Evolutionary conservation across 53 echinoderm and acorn worm genomes (phyloP), one percentile per base, ranked within the genome.

Genomic region (Pentamera pediparva): DNA sequence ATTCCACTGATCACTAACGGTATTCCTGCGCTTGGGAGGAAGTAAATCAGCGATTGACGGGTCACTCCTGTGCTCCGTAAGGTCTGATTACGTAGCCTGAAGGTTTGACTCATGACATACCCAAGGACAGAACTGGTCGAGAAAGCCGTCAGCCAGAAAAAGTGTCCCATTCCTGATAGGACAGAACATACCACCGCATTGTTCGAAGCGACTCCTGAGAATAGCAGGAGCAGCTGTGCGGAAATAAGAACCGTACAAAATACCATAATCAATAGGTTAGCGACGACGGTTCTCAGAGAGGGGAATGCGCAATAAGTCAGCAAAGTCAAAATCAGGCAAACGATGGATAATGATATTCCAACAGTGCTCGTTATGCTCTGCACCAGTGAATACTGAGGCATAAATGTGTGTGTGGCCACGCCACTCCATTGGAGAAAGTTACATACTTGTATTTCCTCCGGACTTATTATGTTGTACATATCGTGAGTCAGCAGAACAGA

Each of bases 61-160:
- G 67, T 43, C 17, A 45, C 26, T 43, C 28, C 15, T 10, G 13
- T 67, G 2, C 67, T 32, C 28, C 67, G 67, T 21, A 41, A 9
- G 6, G 39, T 27, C 21, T 22, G 30, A 5, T 43, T 67, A 6
- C 67, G 28, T 7, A 67, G 41, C 22, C 43, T 26, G 39, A 67
- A 67, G 12, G 67, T 67, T 45, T 43, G 67, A 29, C 24, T 43
- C 67, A 67, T 9, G 30, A 12, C 38, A 22, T 28, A 67, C 3
- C 67, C 67, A 30, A 67, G 30, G 20, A 67, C 28, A 12, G 43
- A 37, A 26, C 26, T 67, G 21, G 67, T 38, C 9, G 67, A 40
- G 25, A 67, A 67, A n/a, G 28, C 43, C 18, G 67, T 29, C 41
- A 67, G 17, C 67, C 67, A 67, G 31, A 67, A 39, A 32, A 67